phyloP scores from a whole-genome alignment of 2,888 invertebrate species.

The Cremastobaeus sp. region DNA sequence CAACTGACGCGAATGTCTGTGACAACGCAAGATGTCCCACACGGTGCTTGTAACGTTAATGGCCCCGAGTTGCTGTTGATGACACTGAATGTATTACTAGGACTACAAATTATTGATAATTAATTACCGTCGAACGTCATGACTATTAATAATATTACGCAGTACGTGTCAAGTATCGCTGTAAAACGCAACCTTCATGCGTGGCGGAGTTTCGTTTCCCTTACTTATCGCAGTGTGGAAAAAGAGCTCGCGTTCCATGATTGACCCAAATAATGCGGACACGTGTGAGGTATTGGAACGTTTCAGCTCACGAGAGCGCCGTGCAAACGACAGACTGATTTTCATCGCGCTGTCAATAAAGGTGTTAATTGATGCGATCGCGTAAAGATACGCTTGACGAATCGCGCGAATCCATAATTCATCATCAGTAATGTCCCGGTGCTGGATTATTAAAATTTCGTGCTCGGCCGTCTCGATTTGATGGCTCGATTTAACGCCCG shows the following conservation, averaged over 20 bases:
- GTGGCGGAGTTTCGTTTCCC: no score
- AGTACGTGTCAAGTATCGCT: constrained; percentile 10
- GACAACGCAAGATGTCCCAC: constrained; percentile 46
- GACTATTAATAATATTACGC: no score
- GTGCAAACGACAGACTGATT: constrained; percentile 27
- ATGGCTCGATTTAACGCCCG: constrained; percentile 6
- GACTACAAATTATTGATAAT: constrained; percentile 43
- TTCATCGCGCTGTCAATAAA: constrained; percentile 40
- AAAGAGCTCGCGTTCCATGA: constrained; percentile 32
- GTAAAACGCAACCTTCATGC: no score
- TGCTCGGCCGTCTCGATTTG: neutral
- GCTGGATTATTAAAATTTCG: constrained; percentile 38
- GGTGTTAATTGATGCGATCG: constrained; percentile 41
- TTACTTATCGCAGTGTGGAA: no score
- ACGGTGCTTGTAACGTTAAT: constrained; percentile 49
- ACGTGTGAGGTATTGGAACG: constrained; percentile 8
- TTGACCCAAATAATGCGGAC: constrained; percentile 33
- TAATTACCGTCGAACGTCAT: constrained; percentile 33
- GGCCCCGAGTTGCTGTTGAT: constrained; percentile 35
- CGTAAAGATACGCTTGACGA: constrained; percentile 18
- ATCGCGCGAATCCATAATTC: constrained; percentile 36
- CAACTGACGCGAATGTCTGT: constrained; percentile 24
- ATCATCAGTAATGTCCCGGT: constrained; percentile 11
- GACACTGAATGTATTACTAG: constrained; percentile 39
- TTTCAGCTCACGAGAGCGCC: neutral